Percentiles rank a stretch among this genome's conserved stretches.
These are phyloP conservation scores for Geothlypis trichas DNA, from an alignment of 2,113 vertebrate species.

Conservation along the genomic window DNA sequence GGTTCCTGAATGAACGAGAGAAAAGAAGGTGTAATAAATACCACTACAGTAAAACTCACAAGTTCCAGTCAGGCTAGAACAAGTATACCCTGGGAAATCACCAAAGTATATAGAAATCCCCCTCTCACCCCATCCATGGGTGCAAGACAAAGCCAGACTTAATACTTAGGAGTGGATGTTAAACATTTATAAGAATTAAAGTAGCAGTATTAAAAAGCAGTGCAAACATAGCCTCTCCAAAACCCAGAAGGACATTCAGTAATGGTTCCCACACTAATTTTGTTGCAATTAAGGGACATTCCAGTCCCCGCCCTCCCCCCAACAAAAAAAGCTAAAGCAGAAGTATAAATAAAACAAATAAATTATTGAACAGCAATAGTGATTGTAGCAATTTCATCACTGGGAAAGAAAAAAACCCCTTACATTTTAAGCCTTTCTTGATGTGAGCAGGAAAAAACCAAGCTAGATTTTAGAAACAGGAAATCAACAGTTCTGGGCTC, in stretches of 20 bases:
- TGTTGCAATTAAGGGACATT: neutral
- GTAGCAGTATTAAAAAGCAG: neutral
- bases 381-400: neutral
- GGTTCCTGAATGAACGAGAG: neutral
- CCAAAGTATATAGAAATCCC: neutral
- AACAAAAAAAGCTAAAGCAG: neutral
- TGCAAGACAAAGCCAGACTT: neutral
- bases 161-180: neutral
- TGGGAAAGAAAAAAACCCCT: accelerated
- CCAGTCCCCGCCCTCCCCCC: neutral
- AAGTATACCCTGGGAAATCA: constrained; percentile 15
- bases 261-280: neutral
- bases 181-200: neutral
- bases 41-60: neutral
- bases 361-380: neutral
- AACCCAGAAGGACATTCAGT: neutral
- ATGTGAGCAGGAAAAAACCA: neutral
- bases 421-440: neutral
- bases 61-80: neutral
- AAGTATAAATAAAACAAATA: neutral
- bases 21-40: neutral
- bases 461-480: neutral
- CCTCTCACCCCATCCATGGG: accelerated
- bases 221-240: neutral
- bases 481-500: neutral